A percentile compares a stretch with the other conserved stretches of the same genome.
Evolutionary conservation across 2,888 invertebrate species (phyloP).

Genomic region (Furcula furcula): DNA sequence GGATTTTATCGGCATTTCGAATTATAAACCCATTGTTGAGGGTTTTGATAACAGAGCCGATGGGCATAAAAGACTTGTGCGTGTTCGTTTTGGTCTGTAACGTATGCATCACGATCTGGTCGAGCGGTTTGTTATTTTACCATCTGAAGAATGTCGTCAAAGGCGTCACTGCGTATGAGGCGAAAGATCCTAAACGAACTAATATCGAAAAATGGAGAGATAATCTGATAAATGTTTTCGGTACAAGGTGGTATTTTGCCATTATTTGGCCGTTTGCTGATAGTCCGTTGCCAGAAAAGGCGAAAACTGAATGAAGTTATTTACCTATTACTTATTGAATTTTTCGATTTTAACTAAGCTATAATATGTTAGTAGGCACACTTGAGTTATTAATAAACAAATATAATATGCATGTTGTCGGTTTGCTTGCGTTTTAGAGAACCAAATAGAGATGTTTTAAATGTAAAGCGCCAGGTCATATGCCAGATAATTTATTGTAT

Average conservation of each 20-base stretch:
- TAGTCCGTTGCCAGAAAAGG: conserved; percentile 38
- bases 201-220: conserved; percentile 84
- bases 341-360: no score
- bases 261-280: conserved; percentile 48
- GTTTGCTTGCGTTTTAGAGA: no score
- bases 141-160: conserved; percentile 74
- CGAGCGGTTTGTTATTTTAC: conserved; percentile 34
- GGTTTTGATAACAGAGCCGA: conserved; percentile 29
- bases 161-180: conserved; percentile 72
- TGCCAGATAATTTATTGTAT: no score
- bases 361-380: no score
- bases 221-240: conserved; percentile 87
- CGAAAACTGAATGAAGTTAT: conserved; percentile 8
- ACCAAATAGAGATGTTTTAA: no score
- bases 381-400: no score
- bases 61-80: conserved; percentile 42
- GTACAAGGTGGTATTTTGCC: conserved; percentile 69
- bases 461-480: no score
- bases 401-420: no score
- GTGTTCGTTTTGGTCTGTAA: conserved; percentile 44
- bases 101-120: conserved; percentile 40
- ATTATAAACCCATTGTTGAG: conserved; percentile 46
- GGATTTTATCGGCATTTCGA: conserved; percentile 33
- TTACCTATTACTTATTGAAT: no score
- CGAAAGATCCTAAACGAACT: conserved; percentile 57